Evolutionary conservation across 1,140 invertebrate genomes (phyloP).

Genomic region (Meteorus sp.): DNA sequence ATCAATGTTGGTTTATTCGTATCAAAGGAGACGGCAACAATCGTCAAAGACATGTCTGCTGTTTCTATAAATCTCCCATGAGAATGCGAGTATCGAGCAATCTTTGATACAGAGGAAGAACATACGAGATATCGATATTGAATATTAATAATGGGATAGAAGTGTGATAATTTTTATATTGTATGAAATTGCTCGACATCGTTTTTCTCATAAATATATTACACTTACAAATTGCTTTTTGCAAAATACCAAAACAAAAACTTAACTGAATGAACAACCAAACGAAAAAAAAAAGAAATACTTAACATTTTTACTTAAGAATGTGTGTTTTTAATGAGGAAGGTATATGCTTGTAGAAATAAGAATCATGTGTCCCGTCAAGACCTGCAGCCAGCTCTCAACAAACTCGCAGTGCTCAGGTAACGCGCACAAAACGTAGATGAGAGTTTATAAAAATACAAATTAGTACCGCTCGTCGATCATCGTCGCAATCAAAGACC

Average conservation of each 20-base stretch:
- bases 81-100: conserved; percentile 8
- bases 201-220: too few species aligned
- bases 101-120: background rate
- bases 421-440: conserved; percentile 52
- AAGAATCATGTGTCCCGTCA: conserved; percentile 72
- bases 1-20: conserved; percentile 27
- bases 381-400: conserved; percentile 70
- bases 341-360: conserved; percentile 64
- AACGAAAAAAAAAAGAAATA: conserved; percentile 19
- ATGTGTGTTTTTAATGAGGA: conserved; percentile 45
- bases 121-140: too few species aligned
- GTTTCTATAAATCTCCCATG: background rate
- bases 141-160: too few species aligned
- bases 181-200: too few species aligned
- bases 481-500: conserved; percentile 8
- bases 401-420: conserved; percentile 72
- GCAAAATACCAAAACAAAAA: conserved; percentile 8
- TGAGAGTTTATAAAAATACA: conserved; percentile 14
- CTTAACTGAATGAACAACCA: conserved; percentile 20
- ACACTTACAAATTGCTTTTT: background rate
- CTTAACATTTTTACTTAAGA: conserved; percentile 32
- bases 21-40: conserved; percentile 29
- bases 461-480: conserved; percentile 13
- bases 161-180: too few species aligned
- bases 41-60: conserved; percentile 1